Evolutionary conservation across 2,113 vertebrate genomes (phyloP), one percentile per base, ranked within the genome.

Genomic region (Oriolus oriolus): DNA sequence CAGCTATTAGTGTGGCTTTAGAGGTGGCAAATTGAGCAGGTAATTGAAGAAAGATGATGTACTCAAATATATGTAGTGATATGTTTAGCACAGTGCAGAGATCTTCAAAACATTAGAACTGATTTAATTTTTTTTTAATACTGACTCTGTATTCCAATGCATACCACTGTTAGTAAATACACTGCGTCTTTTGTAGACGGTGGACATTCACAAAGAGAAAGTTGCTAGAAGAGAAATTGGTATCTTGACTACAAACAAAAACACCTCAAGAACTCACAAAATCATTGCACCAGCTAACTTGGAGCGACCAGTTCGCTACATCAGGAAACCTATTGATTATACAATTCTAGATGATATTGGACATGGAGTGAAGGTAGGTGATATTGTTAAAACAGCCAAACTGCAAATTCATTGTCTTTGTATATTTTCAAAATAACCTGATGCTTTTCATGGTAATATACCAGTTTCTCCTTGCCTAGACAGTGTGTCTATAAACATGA

Each of bases 131-230:
- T 80, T 37, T 87, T 78, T 83, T 75, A 59, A 90, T 95, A 84
- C 92, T 96, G 90, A 88, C 76, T 96, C 89, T 94, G 80, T 95
- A 65, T 94, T 96, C 94, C 82, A 92, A 93, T 96, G 95, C 94
- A 88, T 93, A 84, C 87, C 85, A 68, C 57, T 96, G 90, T 94
- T 91, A 95, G 92, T 96, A 96, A 97, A 96, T 97, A 86, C 95
- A 84, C 97, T 98, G 39, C 98, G 84, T 98, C 96, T 97, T 97
- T 98, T 97, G 14, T 96, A 99, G 99, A 99, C 99, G 41, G 99
- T 99, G 98, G 99, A 99, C 98, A 99, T 99, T 98, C 99, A 99
- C 97, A 99, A 99, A 98, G 99, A 99, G 96, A 99, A 99, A 97
- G 99, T 99, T 92, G 99, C 99, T 83, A 98, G 99, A 97, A 98